phyloP scores from a whole-genome alignment of 2,888 invertebrate species.

The Lagria hirta region DNA sequence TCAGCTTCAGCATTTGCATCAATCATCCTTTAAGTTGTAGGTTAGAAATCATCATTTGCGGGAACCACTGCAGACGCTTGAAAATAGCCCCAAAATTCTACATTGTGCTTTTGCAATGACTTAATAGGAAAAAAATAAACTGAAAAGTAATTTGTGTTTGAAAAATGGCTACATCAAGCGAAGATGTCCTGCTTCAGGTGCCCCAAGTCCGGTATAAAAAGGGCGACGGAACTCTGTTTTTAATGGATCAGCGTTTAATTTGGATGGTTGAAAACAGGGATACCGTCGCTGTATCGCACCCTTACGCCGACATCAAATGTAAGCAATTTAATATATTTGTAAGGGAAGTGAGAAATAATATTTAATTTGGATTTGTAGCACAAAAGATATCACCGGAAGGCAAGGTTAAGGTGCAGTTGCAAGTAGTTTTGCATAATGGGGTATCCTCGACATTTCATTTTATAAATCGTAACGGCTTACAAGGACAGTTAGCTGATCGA shows the following conservation, averaged over 20 bases:
- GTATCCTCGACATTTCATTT: constrained; percentile 97
- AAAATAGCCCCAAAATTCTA: too few species aligned
- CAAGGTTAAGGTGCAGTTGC: constrained; percentile 96
- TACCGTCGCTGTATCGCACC: constrained; percentile 89
- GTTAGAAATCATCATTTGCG: too few species aligned
- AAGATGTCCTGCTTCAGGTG: constrained; percentile 92
- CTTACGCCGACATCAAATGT: constrained; percentile 96
- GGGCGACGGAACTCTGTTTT: constrained; percentile 91
- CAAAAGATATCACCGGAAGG: constrained; percentile 98
- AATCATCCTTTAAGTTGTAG: too few species aligned
- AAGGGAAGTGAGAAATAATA: background rate
- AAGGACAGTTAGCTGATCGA: constrained; percentile 83
- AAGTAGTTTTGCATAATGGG: constrained; percentile 92
- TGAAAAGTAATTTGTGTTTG: constrained; percentile 1
- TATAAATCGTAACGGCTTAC: constrained; percentile 80
- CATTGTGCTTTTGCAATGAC: too few species aligned
- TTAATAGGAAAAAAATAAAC: too few species aligned
- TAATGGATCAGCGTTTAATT: constrained; percentile 93
- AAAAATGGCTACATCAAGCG: constrained; percentile 82
- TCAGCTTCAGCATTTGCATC: too few species aligned
- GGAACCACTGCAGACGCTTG: too few species aligned
- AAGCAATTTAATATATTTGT: constrained; percentile 46
- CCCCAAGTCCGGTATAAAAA: constrained; percentile 93
- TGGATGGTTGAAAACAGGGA: constrained; percentile 95
- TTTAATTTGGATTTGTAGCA: constrained; percentile 39